Conservation (phyloP, 1,140 invertebrate species). For the Philaenus spumarius region DNA sequence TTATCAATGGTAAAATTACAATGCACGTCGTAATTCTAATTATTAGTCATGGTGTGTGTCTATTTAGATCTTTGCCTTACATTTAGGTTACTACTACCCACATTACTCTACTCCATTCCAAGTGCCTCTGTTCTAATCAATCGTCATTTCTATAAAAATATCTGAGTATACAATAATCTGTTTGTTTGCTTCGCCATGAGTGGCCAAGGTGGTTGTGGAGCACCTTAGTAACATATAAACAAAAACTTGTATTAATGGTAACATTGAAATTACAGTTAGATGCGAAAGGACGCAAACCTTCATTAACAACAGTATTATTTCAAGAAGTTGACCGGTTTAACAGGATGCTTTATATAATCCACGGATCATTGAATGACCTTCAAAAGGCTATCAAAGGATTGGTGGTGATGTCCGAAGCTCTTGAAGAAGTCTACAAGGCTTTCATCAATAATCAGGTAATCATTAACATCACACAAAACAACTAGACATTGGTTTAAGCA, state of each 20-base stretch:
- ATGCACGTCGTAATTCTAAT: too few relatives aligned
- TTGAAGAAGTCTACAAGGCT: slow-evolving; percentile 71
- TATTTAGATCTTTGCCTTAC: too few relatives aligned
- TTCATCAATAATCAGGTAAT: slow-evolving; percentile 65
- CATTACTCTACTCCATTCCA: too few relatives aligned
- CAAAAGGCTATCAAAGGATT: slow-evolving; percentile 79
- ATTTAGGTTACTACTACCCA: too few relatives aligned
- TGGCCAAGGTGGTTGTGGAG: not conserved
- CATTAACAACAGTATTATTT: slow-evolving; percentile 72
- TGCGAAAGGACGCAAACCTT: slow-evolving; percentile 59
- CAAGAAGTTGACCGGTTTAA: slow-evolving; percentile 86
- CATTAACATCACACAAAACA: too few relatives aligned
- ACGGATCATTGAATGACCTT: slow-evolving; percentile 62
- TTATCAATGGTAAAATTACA: too few relatives aligned
- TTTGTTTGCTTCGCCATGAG: too few relatives aligned
- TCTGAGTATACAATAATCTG: too few relatives aligned
- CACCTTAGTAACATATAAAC: not conserved
- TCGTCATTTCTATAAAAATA: too few relatives aligned
- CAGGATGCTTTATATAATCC: slow-evolving; percentile 60
- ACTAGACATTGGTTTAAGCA: too few relatives aligned
- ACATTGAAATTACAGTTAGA: slow-evolving; percentile 40
- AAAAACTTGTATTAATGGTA: slow-evolving; percentile 3
- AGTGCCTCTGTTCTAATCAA: too few relatives aligned
- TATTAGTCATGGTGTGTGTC: too few relatives aligned
- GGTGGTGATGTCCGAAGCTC: slow-evolving; percentile 79